A percentile compares a stretch with the other conserved stretches of the same genome.
phyloP scores from a whole-genome alignment of 2,797 vertebrate genomes.

The Anisognathus igniventris region DNA sequence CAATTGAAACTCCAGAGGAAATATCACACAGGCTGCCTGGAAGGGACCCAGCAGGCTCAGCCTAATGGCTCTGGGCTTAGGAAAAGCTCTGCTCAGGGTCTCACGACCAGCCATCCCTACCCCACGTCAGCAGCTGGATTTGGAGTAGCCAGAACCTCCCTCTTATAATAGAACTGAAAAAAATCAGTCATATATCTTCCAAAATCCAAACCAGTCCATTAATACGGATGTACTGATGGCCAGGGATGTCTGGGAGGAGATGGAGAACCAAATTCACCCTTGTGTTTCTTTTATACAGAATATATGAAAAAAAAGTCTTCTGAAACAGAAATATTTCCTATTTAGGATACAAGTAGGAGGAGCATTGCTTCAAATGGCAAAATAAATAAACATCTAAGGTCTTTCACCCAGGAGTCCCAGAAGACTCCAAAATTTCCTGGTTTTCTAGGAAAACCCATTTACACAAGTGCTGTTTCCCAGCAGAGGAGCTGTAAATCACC shows the following conservation, averaged over 20 bases:
- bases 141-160: not conserved
- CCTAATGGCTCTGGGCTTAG: not conserved
- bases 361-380: not conserved
- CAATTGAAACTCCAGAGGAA: slow-evolving; percentile 46
- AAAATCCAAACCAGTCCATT: not conserved
- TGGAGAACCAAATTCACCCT: not conserved
- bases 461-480: not conserved
- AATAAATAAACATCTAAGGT: not conserved
- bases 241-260: not conserved
- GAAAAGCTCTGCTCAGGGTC: not conserved
- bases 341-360: not conserved
- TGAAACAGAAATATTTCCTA: not conserved
- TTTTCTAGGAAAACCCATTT: slow-evolving; percentile 15
- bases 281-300: not conserved
- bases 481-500: not conserved
- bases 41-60: slow-evolving; percentile 17
- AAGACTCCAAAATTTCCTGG: not conserved
- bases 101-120: not conserved
- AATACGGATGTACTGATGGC: not conserved
- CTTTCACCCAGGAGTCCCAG: not conserved
- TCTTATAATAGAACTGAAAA: not conserved
- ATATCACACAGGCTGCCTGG: slow-evolving; percentile 31
- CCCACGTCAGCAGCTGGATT: accelerated
- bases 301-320: not conserved
- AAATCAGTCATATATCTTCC: not conserved